Evolutionary conservation across 64 coral and sea anemone species (phyloP).

Genomic region (Pocillopora verrucosa): DNA sequence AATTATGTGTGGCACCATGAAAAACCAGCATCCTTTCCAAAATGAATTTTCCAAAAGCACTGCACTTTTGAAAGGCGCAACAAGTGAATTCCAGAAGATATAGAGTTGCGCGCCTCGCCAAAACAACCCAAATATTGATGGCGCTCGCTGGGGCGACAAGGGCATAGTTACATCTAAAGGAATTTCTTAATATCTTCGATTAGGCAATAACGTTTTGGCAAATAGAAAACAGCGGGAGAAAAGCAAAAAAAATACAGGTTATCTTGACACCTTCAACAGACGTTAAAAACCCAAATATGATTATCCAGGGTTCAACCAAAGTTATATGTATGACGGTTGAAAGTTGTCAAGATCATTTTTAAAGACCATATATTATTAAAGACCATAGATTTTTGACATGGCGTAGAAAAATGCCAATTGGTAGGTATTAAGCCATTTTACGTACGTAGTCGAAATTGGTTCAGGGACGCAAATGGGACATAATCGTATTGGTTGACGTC

Average conservation of each 20-base stretch:
- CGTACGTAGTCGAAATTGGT: neutral
- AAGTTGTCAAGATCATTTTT: neutral
- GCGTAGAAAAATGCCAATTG: too few relatives aligned
- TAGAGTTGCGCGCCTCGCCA: too few relatives aligned
- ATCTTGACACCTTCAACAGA: neutral
- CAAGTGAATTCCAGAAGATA: neutral
- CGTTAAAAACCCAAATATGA: neutral
- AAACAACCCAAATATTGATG: neutral
- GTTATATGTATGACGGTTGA: neutral
- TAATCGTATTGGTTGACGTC: neutral
- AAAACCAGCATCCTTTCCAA: constrained; percentile 21
- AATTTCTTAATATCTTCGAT: constrained; percentile 23
- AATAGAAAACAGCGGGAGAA: constrained; percentile 9
- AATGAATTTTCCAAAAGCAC: neutral
- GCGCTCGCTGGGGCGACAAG: neutral
- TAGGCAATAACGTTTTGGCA: neutral
- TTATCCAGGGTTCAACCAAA: constrained; percentile 34
- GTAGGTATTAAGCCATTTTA: neutral
- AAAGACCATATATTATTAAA: neutral
- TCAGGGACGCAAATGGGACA: neutral
- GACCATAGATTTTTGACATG: too few relatives aligned
- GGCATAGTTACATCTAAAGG: constrained; percentile 42
- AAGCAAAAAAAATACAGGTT: neutral
- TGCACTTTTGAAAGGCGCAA: neutral
- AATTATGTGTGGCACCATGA: constrained; percentile 37